phyloP scores from a whole-genome alignment of 2,888 invertebrate genomes.

The Stenodera caucasica region DNA sequence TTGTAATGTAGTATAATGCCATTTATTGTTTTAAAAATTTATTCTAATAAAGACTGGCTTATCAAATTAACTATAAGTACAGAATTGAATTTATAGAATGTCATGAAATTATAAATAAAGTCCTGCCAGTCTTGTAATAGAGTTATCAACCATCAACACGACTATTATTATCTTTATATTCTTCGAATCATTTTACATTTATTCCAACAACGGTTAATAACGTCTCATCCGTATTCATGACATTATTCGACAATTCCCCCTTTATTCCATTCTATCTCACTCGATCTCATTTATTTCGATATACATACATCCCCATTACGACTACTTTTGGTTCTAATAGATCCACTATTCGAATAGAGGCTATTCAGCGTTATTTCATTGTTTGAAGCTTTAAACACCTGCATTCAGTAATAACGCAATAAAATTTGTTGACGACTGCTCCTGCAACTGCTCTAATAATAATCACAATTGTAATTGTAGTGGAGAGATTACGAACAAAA shows the following conservation, averaged over 20 bases:
- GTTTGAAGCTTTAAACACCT: slow-evolving; percentile 9
- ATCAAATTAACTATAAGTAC: too few relatives aligned
- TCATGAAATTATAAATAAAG: not conserved
- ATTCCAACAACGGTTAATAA: slow-evolving; percentile 11
- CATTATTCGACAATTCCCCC: slow-evolving; percentile 4
- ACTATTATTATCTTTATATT: not conserved
- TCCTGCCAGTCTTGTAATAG: slow-evolving; percentile 4
- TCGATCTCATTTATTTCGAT: not conserved
- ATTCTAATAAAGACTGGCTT: not conserved
- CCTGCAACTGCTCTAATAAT: not conserved
- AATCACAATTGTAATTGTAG: not conserved
- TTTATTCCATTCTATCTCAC: not conserved
- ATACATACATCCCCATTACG: not conserved
- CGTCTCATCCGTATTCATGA: slow-evolving; percentile 12
- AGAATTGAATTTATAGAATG: not conserved
- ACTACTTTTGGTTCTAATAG: not conserved
- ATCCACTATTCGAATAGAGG: not conserved
- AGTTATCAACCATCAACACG: slow-evolving; percentile 4
- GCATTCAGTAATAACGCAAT: not conserved
- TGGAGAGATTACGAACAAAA: not conserved
- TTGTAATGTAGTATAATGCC: slow-evolving; percentile 23
- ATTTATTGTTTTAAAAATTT: not conserved
- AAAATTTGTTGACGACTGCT: not conserved
- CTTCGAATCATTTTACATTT: slow-evolving; percentile 12
- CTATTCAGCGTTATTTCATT: not conserved